Percentiles rank a stretch among this genome's conserved stretches.
These are phyloP conservation scores for Stenoptilia bipunctidactyla DNA, from an alignment of 2,888 invertebrate genomes.

Conservation along the genomic window DNA sequence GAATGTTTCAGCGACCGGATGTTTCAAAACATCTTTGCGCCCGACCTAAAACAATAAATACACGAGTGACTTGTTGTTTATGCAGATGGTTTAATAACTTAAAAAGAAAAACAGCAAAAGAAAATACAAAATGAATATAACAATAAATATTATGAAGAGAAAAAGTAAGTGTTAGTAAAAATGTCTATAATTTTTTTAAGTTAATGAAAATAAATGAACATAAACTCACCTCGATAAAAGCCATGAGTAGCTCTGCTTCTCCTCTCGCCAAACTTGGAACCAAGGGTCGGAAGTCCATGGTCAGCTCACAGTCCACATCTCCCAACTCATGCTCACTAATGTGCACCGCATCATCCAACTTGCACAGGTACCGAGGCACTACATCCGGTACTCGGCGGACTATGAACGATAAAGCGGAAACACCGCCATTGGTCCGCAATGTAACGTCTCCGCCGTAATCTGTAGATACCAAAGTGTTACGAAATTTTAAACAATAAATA, in stretches of 20 bases:
- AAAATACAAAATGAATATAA: no score
- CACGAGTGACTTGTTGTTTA: no score
- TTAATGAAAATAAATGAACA: no score
- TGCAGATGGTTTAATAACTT: no score
- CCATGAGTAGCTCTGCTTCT: slow-evolving; percentile 78
- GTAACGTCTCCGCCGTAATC: slow-evolving; percentile 87
- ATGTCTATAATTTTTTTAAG: no score
- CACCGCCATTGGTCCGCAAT: slow-evolving; percentile 82
- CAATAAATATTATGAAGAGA: no score
- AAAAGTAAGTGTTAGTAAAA: neutral
- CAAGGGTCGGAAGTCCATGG: slow-evolving; percentile 68
- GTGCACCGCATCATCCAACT: slow-evolving; percentile 81
- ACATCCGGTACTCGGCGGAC: slow-evolving; percentile 88
- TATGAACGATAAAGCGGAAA: slow-evolving; percentile 85
- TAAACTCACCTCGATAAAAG: slow-evolving; percentile 80
- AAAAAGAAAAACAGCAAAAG: no score
- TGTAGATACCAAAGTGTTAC: slow-evolving; percentile 18
- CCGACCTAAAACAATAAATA: slow-evolving; percentile 65
- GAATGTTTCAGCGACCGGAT: slow-evolving; percentile 88
- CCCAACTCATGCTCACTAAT: slow-evolving; percentile 88
- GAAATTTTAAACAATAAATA: no score
- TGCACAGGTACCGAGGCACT: slow-evolving; percentile 76
- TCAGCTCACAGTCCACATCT: slow-evolving; percentile 87
- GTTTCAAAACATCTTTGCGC: slow-evolving; percentile 82
- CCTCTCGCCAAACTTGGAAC: slow-evolving; percentile 74